Base-by-base conservation (phyloP, 2,888 invertebrate species). In the Ormyrus nitidulus region DNA sequence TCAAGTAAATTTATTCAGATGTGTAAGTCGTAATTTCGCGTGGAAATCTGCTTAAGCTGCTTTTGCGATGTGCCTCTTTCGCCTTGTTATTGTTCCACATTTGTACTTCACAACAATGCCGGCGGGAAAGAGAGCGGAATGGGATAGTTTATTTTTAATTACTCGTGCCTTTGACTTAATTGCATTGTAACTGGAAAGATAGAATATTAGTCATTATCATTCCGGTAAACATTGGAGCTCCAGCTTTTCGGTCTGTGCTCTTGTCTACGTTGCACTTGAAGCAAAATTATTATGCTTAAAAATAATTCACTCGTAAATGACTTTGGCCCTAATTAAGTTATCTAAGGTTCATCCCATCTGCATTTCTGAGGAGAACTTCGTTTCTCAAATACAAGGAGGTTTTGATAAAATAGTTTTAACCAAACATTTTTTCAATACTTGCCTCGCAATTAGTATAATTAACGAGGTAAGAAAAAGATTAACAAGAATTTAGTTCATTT, bases 21-120 rank as follows among this genome's bases (percentile, higher is more conserved):
- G 46, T 54, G 46, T 56, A 56, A 69, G 72, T 9, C 51, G 53
- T 74, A 64, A 62, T 62, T 81, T 53, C 61, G 49, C 53, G 64
- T 59, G 51, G 34, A 66, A 80, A 79, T 68, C 58, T 61, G 49
- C 59, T 79, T 46, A 44, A 56, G 69, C 69, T 56, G 9, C 34
- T 34, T 34, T 34, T 34, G 34, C 34, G 34, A 34, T 34, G 34
- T 46, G 11, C 56, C 62, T 46, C 11, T 5, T 46, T 11, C 44
- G 5, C 46, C 46, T 11, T 46, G 11, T 62, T 62, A 46, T 62
- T 62, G n/a, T 65, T 65, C 13, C 44, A 65, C 13, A 49, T 49
- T 49, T 48, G 65, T 49, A 9, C 65, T 13, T 48, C 7, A 8
- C 49, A 49, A 9, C 0, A 44, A 64, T 4, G 49, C n/a, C 13